Base-by-base conservation (phyloP, 2,888 invertebrate genomes). In the Ctenicera cuprea region DNA sequence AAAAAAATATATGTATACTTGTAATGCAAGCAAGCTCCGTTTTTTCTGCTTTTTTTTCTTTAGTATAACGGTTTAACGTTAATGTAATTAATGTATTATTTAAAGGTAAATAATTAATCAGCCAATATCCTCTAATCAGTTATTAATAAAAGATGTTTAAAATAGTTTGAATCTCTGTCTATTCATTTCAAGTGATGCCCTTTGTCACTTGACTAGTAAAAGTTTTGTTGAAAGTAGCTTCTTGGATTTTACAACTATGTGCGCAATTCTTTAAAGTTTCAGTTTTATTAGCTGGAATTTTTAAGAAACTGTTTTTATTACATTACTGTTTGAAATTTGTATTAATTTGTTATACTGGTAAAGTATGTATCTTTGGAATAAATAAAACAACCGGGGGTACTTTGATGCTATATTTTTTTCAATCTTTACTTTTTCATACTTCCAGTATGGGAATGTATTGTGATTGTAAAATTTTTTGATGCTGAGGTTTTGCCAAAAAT, bases 91-190 rank as follows among this genome's bases (percentile, higher is more conserved):
- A 33, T 9, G 41, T 45, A 45, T 45, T 45, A 18, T 45, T 45
- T 45, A 5, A 33, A 33, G 33, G 9, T 33, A 33, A 9, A 33
- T 18, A 18, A 18, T 18, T 45, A 18, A 54, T 54, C 54, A 54
- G 54, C 54, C 54, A 54, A 54, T 54, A 54, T 54, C n/a, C 14
- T 54, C n/a, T 54, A 54, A 45, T 26, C 26, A 52, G 26, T 30
- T 14, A 30, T 54, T 26, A 54, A 54, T 30, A 16, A 54, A 54
- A 33, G 7, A 14, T 43, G 18, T 16, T 26, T 26, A 26, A 26
- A 41, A 14, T 41, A 41, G n/a, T n/a, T 14, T 45, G 14, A 18
- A 45, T 45, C 45, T 45, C 45, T 45, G 18, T 45, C 14, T 45
- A 16, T 45, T 45, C 14, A 38, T 38, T 9, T 1, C 7, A n/a